A percentile compares a stretch with the other conserved stretches of the same genome.
Evolutionary conservation across 2,888 invertebrate species (phyloP).

Genomic region (Helobdella robusta): DNA sequence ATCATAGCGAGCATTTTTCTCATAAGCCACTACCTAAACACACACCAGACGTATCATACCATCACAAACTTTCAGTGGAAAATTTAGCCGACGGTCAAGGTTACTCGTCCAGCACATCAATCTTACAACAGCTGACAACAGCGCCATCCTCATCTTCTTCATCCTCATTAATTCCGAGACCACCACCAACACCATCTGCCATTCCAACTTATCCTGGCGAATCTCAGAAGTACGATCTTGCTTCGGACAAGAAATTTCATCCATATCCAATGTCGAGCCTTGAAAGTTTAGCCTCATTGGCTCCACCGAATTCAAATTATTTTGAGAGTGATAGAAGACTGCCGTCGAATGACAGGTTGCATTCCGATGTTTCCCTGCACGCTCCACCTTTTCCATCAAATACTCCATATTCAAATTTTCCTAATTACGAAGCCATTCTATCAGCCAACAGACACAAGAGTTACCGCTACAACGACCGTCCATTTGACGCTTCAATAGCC

Average conservation of each 20-base stretch:
- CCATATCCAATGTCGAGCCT: constrained; percentile 17
- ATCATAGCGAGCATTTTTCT: no score
- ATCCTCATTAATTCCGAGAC: no score
- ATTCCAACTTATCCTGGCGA: no score
- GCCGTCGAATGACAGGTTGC: not conserved
- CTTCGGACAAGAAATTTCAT: not conserved
- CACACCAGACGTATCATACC: no score
- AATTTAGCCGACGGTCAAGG: not conserved
- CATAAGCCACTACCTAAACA: no score
- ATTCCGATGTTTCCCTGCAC: constrained; percentile 3
- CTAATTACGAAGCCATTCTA: constrained; percentile 6
- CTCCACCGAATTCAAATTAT: constrained; percentile 6
- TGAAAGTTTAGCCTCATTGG: constrained; percentile 17
- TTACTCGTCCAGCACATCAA: no score
- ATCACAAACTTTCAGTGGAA: constrained; percentile 13
- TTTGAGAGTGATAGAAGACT: constrained; percentile 18
- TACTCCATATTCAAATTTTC: constrained; percentile 3
- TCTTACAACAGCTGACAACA: no score
- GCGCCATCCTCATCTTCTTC: not conserved
- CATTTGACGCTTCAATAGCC: constrained; percentile 16
- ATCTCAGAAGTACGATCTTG: not conserved
- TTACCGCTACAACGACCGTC: constrained; percentile 17
- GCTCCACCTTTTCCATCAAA: constrained; percentile 7
- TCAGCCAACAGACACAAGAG: constrained; percentile 13
- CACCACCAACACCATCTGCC: no score